These are phyloP conservation scores for Falco peregrinus DNA, from an alignment of 2,797 vertebrate species.

Conservation along the genomic window DNA sequence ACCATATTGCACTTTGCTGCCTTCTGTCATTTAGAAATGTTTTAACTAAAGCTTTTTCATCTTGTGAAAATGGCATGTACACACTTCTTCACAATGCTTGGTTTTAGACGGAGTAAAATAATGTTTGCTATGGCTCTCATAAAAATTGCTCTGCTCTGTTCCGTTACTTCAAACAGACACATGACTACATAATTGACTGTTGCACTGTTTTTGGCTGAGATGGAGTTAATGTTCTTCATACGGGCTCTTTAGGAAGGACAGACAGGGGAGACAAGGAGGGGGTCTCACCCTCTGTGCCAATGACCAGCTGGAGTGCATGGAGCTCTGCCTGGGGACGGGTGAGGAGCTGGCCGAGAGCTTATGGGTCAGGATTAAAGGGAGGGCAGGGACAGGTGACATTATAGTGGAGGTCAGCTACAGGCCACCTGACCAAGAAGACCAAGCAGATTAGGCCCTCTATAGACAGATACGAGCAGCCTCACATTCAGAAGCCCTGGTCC, in stretches of 20 bases:
- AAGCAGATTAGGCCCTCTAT: not conserved
- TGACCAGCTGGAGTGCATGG: too few species aligned
- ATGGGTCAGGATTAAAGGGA: too few species aligned
- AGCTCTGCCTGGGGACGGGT: too few species aligned
- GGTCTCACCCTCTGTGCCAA: too few species aligned
- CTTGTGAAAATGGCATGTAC: fast-evolving
- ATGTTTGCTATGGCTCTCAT: fast-evolving
- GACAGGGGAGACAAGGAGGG: too few species aligned
- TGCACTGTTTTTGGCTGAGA: not conserved
- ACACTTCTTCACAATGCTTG: not conserved
- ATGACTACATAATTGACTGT: not conserved
- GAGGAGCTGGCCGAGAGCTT: too few species aligned
- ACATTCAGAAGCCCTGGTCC: not conserved
- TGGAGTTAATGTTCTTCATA: not conserved
- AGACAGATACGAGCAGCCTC: not conserved
- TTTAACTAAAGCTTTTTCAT: not conserved
- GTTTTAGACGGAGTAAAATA: not conserved
- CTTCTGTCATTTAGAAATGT: not conserved
- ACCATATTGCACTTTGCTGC: not conserved
- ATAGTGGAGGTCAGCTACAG: not conserved
- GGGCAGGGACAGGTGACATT: too few species aligned
- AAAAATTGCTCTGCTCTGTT: not conserved
- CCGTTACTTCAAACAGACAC: not conserved
- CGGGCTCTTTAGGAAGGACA: too few species aligned
- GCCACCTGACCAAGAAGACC: not conserved